Base-by-base conservation (phyloP, 2,113 vertebrate species). In the Cercocebus atys region DNA sequence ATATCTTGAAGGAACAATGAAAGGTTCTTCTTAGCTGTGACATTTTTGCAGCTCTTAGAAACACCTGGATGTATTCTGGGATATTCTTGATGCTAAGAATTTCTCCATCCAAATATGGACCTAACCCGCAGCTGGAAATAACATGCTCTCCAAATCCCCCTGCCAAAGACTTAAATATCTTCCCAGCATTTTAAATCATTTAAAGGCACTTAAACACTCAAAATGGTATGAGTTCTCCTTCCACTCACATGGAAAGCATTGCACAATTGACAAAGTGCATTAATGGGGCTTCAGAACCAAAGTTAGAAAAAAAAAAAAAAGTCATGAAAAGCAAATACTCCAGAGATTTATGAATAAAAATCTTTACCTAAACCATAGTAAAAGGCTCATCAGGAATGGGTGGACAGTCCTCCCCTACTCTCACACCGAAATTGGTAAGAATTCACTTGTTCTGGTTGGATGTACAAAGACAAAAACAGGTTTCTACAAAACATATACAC, bases 71-170 rank as follows among this genome's bases (percentile, higher is more conserved):
- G 18, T 81, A 85, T 68, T 95, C 91, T 97, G 4, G 78, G 47
- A 91, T 86, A 92, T 88, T 95, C 83, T 78, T 76, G 43, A 92
- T 59, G 59, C 78, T 95, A 82, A 97, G 92, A 93, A 96, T 87
- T 45, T 90, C 89, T 95, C 78, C 93, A 93, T 95, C 83, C 83
- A 92, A 97, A 92, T 87, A 88, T 55, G 87, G 35, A 55, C 84
- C 85, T 96, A 91, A 76, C 64, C 59, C 92, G 95, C 97, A 98
- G 97, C 95, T 98, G 97, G 97, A 97, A 98, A 97, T 97, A 97
- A 87, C 96, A 76, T 95, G 95, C 89, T 97, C 89, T 95, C 83
- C 87, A 97, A 97, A 97, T 97, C 93, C 91, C 87, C 64, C 95
- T 92, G 96, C 97, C 96, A 97, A 97, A 96, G 87, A 97, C 90